A percentile compares a stretch with the other conserved stretches of the same genome.
These are phyloP conservation scores for Aurelia sp. DNA, from an alignment of 30 jellyfish, hydroid and myxozoan species.

Conservation along the genomic window DNA sequence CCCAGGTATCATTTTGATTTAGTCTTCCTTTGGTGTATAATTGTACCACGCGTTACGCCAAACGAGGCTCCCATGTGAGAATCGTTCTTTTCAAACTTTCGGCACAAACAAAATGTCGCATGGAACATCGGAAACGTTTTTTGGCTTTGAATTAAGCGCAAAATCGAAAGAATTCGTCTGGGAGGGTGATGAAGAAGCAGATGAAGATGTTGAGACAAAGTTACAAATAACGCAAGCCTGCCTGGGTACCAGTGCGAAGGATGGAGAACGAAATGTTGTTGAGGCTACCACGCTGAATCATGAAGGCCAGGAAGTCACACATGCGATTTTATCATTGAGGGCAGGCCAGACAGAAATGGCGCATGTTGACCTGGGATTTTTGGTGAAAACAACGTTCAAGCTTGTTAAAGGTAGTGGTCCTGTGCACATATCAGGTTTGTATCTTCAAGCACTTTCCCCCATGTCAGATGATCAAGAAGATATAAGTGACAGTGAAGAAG, in stretches of 20 bases:
- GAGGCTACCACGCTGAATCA: conserved; percentile 84
- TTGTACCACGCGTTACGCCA: not conserved
- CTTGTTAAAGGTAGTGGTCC: conserved; percentile 90
- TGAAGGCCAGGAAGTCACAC: conserved; percentile 71
- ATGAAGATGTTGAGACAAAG: conserved; percentile 81
- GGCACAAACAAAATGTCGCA: conserved; percentile 37
- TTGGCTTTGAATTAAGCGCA: conserved; percentile 72
- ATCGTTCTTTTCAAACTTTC: conserved; percentile 2
- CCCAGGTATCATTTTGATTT: too few relatives aligned
- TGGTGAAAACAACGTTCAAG: conserved; percentile 65
- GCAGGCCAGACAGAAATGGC: conserved; percentile 83
- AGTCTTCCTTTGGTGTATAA: too few relatives aligned
- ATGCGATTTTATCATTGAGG: conserved; percentile 70
- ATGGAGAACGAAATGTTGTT: conserved; percentile 92
- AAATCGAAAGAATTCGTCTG: conserved; percentile 72
- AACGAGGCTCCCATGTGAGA: conserved; percentile 31
- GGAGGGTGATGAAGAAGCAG: conserved; percentile 80
- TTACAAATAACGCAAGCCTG: conserved; percentile 88
- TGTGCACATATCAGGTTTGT: conserved; percentile 79
- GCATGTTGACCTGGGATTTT: conserved; percentile 81
- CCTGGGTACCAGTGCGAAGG: conserved; percentile 90
- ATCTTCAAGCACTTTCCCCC: conserved; percentile 67
- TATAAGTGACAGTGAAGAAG: conserved; percentile 63
- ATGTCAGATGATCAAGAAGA: conserved; percentile 78
- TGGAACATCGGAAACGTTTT: conserved; percentile 44